Evolutionary conservation across 1,140 invertebrate species (phyloP).

Genomic region (Pinna nobilis): DNA sequence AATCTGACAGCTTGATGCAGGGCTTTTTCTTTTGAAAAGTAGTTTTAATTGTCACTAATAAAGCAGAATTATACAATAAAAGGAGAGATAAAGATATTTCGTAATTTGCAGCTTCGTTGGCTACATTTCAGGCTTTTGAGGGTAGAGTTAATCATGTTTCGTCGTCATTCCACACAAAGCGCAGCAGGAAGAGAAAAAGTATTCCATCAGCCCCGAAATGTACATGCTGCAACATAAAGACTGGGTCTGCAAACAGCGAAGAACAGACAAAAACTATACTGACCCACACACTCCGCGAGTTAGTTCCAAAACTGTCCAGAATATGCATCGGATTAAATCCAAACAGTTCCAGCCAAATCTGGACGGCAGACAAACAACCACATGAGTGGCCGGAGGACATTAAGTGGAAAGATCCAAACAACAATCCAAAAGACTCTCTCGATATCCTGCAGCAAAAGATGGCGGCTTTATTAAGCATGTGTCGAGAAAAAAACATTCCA

Average conservation of each 20-base stretch:
- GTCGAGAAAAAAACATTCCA: slow-evolving; percentile 36
- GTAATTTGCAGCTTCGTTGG: not conserved
- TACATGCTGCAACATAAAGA: slow-evolving; percentile 26
- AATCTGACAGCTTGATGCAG: too few relatives aligned
- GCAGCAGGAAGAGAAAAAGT: slow-evolving; percentile 19
- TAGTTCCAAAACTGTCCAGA: slow-evolving; percentile 39
- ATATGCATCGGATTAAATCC: slow-evolving; percentile 38
- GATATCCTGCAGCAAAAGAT: slow-evolving; percentile 39
- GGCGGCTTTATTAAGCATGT: slow-evolving; percentile 32
- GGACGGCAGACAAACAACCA: slow-evolving; percentile 37
- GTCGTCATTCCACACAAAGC: slow-evolving; percentile 25
- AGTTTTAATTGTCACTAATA: too few relatives aligned
- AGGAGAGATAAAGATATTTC: too few relatives aligned
- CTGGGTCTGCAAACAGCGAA: slow-evolving; percentile 34
- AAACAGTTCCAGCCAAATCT: slow-evolving; percentile 37
- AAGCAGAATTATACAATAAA: too few relatives aligned
- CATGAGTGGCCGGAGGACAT: slow-evolving; percentile 26
- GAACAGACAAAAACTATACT: slow-evolving; percentile 42
- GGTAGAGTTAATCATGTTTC: slow-evolving; percentile 10
- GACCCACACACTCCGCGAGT: slow-evolving; percentile 35
- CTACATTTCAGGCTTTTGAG: slow-evolving; percentile 14
- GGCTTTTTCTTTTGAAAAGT: too few relatives aligned
- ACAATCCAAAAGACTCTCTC: slow-evolving; percentile 41
- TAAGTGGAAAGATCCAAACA: slow-evolving; percentile 42
- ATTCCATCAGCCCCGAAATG: slow-evolving; percentile 8